Conservation (phyloP, 2,888 invertebrate genomes). For the Polyommatus iphigenia region DNA sequence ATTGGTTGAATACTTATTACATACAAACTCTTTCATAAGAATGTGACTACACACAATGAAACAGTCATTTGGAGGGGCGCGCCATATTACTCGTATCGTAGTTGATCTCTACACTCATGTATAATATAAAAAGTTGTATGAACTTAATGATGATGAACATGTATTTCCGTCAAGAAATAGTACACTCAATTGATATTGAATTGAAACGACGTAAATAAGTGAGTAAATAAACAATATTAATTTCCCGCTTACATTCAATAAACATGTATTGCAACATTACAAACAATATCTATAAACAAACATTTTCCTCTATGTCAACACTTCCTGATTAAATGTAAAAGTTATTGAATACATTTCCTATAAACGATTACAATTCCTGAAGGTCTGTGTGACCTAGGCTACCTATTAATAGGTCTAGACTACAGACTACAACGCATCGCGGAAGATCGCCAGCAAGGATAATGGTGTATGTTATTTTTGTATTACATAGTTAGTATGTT, state of each 20-base stretch:
- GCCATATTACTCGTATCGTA: too few species aligned
- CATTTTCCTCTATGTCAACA: conserved; percentile 6
- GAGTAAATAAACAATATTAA: background rate
- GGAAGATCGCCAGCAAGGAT: conserved; percentile 39
- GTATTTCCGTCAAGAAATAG: background rate
- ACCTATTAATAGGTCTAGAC: conserved; percentile 48
- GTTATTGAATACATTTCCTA: conserved; percentile 24
- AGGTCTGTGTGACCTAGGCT: conserved; percentile 46
- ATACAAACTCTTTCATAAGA: too few species aligned
- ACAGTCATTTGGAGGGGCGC: too few species aligned
- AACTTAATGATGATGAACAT: background rate
- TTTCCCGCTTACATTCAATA: background rate
- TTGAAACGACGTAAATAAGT: background rate
- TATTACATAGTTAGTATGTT: conserved; percentile 8
- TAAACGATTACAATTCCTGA: conserved; percentile 23
- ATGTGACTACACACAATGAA: too few species aligned
- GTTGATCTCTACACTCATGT: too few species aligned
- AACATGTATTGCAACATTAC: background rate
- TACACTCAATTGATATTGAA: background rate
- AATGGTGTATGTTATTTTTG: conserved; percentile 35
- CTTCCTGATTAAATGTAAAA: conserved; percentile 25
- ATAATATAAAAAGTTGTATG: background rate
- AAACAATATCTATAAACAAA: background rate
- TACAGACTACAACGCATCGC: conserved; percentile 35
- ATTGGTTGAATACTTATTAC: too few species aligned